phyloP scores from a whole-genome alignment of 2,797 vertebrate genomes.

The Pogonophryne albipinna region DNA sequence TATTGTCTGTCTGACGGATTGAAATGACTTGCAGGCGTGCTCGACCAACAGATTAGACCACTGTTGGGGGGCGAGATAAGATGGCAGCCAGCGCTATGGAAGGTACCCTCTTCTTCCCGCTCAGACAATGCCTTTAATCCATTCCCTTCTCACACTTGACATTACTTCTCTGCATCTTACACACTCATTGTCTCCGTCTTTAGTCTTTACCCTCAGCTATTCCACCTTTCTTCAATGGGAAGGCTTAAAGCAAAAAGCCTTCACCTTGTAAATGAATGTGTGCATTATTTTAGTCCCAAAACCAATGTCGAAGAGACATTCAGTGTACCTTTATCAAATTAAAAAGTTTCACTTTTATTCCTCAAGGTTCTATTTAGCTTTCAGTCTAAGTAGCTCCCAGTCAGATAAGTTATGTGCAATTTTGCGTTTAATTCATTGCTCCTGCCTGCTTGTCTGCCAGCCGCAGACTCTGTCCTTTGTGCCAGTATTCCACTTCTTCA shows the following conservation, averaged over 20 bases:
- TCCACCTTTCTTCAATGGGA: conserved; percentile 69
- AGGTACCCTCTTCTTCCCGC: conserved; percentile 75
- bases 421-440: conserved; percentile 64
- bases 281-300: conserved; percentile 52
- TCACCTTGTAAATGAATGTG: conserved; percentile 76
- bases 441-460: conserved; percentile 64
- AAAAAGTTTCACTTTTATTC: conserved; percentile 44
- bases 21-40: conserved; percentile 86
- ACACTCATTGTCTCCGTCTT: conserved; percentile 50
- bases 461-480: conserved; percentile 55
- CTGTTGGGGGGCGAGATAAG: conserved; percentile 83
- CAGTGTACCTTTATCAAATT: conserved; percentile 68
- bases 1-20: conserved; percentile 85
- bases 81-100: conserved; percentile 75
- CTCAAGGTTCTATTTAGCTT: conserved; percentile 57
- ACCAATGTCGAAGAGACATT: conserved; percentile 71
- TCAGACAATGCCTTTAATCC: conserved; percentile 87
- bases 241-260: conserved; percentile 66
- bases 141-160: conserved; percentile 80
- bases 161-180: conserved; percentile 81
- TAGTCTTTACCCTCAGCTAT: conserved; percentile 34
- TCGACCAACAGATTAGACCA: conserved; percentile 88
- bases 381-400: conserved; percentile 52
- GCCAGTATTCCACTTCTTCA: conserved; percentile 52
- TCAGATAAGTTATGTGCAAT: conserved; percentile 49